These are phyloP conservation scores for Petromus typicus DNA, from an alignment of 2,113 vertebrate species.

Conservation along the genomic window DNA sequence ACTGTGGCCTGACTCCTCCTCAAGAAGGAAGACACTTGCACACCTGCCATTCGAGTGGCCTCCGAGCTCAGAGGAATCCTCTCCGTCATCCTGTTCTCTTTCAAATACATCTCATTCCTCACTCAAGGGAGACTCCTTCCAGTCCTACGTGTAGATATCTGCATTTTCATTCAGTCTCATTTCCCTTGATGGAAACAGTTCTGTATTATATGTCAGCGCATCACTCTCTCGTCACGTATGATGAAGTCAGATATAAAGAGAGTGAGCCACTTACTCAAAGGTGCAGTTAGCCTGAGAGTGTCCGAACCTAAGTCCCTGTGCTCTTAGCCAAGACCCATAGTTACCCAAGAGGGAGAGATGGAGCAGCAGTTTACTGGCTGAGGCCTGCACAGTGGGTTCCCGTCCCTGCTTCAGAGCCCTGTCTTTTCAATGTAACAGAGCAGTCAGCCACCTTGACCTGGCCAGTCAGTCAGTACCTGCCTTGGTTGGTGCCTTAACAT, in stretches of 20 bases:
- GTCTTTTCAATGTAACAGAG: constrained; percentile 79
- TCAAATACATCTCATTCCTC: rapidly evolving
- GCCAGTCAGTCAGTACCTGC: constrained; percentile 60
- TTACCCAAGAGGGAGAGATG: background rate
- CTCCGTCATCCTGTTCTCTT: rapidly evolving
- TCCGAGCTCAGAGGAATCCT: background rate
- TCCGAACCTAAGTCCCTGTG: background rate
- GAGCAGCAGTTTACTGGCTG: background rate
- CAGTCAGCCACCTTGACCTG: constrained; percentile 81
- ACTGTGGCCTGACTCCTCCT: background rate
- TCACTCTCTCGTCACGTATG: background rate
- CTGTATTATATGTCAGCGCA: rapidly evolving
- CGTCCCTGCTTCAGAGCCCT: background rate
- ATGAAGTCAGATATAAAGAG: background rate
- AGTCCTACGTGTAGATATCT: background rate
- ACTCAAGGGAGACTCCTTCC: no score
- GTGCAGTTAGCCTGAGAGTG: background rate
- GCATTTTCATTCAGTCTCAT: no score
- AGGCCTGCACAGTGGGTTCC: constrained; percentile 30
- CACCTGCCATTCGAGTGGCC: background rate
- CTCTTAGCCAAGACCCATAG: background rate
- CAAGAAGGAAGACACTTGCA: background rate
- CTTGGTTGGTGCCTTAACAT: constrained; percentile 72
- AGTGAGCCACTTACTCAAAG: background rate
- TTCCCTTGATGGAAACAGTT: background rate